Evolutionary conservation across 2,797 vertebrate species (phyloP), one percentile per base, ranked within the genome.

Genomic region (Myotis daubentonii): DNA sequence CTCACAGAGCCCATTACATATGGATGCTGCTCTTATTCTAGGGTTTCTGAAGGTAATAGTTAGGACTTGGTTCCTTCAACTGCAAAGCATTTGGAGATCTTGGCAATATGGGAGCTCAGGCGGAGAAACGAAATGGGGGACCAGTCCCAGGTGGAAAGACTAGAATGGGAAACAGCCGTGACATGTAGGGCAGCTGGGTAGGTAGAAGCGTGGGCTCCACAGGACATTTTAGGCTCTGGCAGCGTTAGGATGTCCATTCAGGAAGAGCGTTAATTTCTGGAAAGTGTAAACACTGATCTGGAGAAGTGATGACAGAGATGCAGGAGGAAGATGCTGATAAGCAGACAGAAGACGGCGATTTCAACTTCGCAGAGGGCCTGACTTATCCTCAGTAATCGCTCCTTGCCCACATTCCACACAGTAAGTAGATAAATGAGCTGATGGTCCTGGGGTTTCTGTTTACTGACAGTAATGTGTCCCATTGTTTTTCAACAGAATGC

Each of bases 401-500:
- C 15, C 3, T 65, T n/a, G 8, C 19, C 4, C 2, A 6, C 36
- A 81, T 11, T 5, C 47, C 44, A 44, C 33, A 25, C 0, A 0
- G 0, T 30, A 84, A 66, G 55, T 11, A 47, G 19, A 33, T 36
- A 25, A 23, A 51, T 28, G 33, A 44, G 55, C 6, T 68, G 30
- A 25, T 41, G 28, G 12, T 25, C 79, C 33, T 12, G 28, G 23
- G 30, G 30, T 68, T 95, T 75, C 71, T 74, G 28, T 49, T 22
- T 74, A 8, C 28, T 68, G 84, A 95, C 33, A 47, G 28, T 62
- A 17, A 70, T 5, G 5, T 38, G 51, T 9, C 51, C 38, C 25
- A 20, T 55, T 98, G 15, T 97, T 98, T 51, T 68, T 78, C 97
- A 62, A 60, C 98, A 99, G 99, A 99, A 93, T 99, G 99, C 88